Base-by-base conservation (phyloP, 2,888 invertebrate species). In the Drosophila testacea region DNA sequence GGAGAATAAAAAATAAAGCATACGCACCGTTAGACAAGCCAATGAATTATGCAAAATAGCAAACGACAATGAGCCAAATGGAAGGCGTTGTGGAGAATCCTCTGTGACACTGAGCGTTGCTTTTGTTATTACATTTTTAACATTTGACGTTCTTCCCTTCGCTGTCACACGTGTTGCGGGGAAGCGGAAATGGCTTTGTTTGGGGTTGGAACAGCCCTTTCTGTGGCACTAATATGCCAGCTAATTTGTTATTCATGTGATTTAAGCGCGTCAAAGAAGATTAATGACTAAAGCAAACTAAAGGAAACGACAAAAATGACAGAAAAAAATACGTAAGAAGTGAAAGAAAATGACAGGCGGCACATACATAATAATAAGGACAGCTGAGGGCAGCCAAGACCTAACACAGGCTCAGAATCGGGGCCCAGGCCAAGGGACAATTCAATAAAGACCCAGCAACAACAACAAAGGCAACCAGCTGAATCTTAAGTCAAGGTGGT, bases 201-300 rank as follows among this genome's bases (percentile, higher is more conserved):
- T 52, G 55, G 51, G 22, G 27, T 47, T 32, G n/a, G 61, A 22
- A 9, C 60, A 74, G 64, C 78, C 66, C 65, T 78, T 77, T 61
- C 57, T 52, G 46, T 77, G 51, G 59, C 69, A 81, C 88, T 86
- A 86, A 86, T 88, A 88, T 81, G 89, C 77, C 82, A 85, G 76
- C 89, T 88, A 88, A 90, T 90, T 90, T 89, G 82, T 89, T 88
- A 90, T 90, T 90, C 90, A 90, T 90, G 88, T 90, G 89, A 90
- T 88, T 89, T 88, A 88, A 86, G 84, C 80, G 90, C 88, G 83
- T 88, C 90, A 90, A 89, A 90, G 88, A 88, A 90, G 89, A 90
- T 90, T 90, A 90, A 90, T 88, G 88, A 88, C 80, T 69, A 67
- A 82, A 77, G 77, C 70, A 72, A 77, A 85, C 75, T 80, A 82